phyloP scores from a whole-genome alignment of 2,888 invertebrate genomes.

The Pachycephus smyrnensis region DNA sequence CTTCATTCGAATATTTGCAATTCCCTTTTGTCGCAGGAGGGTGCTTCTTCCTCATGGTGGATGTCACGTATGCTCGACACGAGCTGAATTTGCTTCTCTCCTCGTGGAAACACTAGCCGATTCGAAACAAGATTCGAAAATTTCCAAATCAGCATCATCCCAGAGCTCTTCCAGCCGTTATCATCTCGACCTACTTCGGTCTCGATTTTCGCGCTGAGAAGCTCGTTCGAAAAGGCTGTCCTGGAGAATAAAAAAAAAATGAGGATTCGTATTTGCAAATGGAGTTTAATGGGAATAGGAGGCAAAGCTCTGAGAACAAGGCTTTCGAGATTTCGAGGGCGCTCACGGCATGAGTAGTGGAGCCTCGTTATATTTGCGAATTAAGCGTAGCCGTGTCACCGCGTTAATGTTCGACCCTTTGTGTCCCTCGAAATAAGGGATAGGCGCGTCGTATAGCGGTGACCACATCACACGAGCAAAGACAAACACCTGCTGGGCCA shows the following conservation, averaged over 20 bases:
- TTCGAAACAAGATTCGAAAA: background rate
- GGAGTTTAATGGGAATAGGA: too few species aligned
- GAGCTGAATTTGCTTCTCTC: slow-evolving; percentile 9
- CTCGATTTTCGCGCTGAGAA: too few species aligned
- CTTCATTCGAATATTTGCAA: slow-evolving; percentile 8
- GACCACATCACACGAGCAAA: slow-evolving; percentile 37
- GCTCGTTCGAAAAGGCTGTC: too few species aligned
- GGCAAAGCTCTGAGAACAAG: too few species aligned
- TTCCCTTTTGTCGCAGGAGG: slow-evolving; percentile 19
- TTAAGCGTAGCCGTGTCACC: background rate
- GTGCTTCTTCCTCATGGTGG: background rate
- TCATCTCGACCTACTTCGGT: too few species aligned
- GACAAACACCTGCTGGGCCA: slow-evolving; percentile 40
- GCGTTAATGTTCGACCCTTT: background rate
- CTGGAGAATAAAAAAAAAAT: too few species aligned
- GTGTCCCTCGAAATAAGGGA: slow-evolving; percentile 5
- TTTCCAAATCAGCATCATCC: background rate
- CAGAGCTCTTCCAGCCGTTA: background rate
- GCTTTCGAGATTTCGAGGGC: too few species aligned
- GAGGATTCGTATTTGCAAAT: too few species aligned
- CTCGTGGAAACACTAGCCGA: background rate
- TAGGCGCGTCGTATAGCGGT: slow-evolving; percentile 7
- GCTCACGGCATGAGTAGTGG: too few species aligned
- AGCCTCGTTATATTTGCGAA: background rate
- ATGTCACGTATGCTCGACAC: slow-evolving; percentile 5